Evolutionary conservation across 2,797 vertebrate species (phyloP), one percentile per base, ranked within the genome.

Genomic region (Sardinella longiceps): DNA sequence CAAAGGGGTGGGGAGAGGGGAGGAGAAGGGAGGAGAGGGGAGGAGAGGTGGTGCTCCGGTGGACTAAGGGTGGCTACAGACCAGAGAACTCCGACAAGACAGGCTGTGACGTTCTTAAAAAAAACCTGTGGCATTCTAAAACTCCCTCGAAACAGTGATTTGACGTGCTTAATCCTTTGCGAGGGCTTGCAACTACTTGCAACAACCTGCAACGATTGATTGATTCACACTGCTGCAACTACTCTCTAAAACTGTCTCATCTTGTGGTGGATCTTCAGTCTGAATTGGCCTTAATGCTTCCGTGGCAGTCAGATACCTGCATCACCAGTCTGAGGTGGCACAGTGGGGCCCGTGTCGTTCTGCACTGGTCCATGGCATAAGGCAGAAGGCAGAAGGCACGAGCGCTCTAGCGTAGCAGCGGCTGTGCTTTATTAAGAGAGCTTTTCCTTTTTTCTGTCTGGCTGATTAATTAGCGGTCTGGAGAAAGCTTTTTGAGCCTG

Each of bases 401-500:
- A 20, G 30, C 1, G 33, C 14, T 20, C 30, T 37, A 74, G 66
- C 33, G 14, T 33, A n/a, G n/a, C n/a, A n/a, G n/a, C n/a, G 33
- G 66, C 11, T 30, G 20, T 87, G 87, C 87, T 82, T 89, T 88
- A 90, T 92, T 91, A 88, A 92, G 89, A 88, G 89, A 86, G 89
- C 87, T 88, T 90, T 86, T 33, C 28, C 30, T 63, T 66, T 70
- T 37, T 66, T 66, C n/a, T 70, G 85, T 87, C 86, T 84, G 0
- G 74, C 82, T 80, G 87, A 93, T 93, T 92, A 93, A 94, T 94
- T 93, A 90, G 88, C 81, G 45, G 85, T 85, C 85, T 91, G 90
- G 89, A 90, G 66, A 90, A 91, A 91, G 89, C 89, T 86, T 85
- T 86, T 88, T 89, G 89, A 91, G 87, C 89, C 82, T 80, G 81